Base-by-base conservation (phyloP, 1,140 invertebrate genomes). In the Lethocerus indicus region DNA sequence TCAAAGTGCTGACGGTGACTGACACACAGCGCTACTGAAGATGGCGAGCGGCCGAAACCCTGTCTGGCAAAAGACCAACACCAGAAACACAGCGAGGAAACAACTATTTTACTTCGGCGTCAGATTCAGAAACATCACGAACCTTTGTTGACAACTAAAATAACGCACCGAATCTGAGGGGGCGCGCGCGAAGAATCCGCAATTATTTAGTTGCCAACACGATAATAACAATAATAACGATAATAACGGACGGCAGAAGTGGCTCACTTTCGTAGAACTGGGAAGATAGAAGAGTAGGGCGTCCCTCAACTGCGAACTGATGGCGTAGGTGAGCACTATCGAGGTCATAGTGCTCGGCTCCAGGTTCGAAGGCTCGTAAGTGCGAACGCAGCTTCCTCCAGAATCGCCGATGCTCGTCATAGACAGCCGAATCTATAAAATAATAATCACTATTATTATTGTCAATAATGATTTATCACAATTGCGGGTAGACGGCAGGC, bases 391-490 rank as follows among this genome's bases (percentile, higher is more conserved):
- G 41, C 51, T 57, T 12, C 44, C 59, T 53, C 56, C 43, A 12
- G 53, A 54, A 9, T 52, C 50, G n/a, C 51, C 40, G 13, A 64
- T 60, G 42, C 63, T 63, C 6, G 65, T 79, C 51, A 91, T 55
- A 0, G 87, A 88, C 2, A 92, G 72, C 42, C 80, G 74, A 57
- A 93, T 87, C 84, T 88, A 56, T 32, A 68, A 56, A 43, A n/a
- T 23, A n/a, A 18, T 29, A 43, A 12, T n/a, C 12, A 41, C 32
- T 43, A 16, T 24, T 26, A 14, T 29, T 41, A n/a, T n/a, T n/a
- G n/a, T n/a, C n/a, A n/a, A n/a, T n/a, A n/a, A n/a, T n/a, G n/a
- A n/a, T n/a, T n/a, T n/a, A n/a, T n/a, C n/a, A n/a, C n/a, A n/a
- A n/a, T n/a, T n/a, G n/a, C n/a, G n/a, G n/a, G n/a, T n/a, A n/a